Evolutionary conservation across 1,140 invertebrate genomes (phyloP), one percentile per base, ranked within the genome.

Genomic region (Drosophila ficusphila): DNA sequence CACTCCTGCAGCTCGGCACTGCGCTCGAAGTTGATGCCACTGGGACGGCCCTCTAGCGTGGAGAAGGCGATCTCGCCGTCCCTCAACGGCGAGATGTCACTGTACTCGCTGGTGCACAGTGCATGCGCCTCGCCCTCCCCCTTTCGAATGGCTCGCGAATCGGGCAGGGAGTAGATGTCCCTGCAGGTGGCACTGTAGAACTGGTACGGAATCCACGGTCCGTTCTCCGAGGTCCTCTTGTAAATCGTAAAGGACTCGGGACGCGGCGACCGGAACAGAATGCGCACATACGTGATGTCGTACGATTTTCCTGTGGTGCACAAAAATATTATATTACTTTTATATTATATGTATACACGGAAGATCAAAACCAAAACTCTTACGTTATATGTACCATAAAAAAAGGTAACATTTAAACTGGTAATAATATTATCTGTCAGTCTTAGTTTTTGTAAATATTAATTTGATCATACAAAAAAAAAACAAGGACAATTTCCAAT

Each of bases 211-310:
- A 96, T 94, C 99, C 98, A 99, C 2, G 94, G 93, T 1, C 94
- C 95, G 53, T 95, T 94, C 83, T 98, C 95, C 29, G 93, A 92
- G 4, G 94, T 95, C 56, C 96, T 94, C 90, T 99, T 99, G 91
- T 97, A 99, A 74, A 99, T 98, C 6, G 97, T 97, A 93, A 99
- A 99, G 92, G 97, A 99, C 89, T 99, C 98, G 0, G 99, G 99
- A 39, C 98, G 93, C 0, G 98, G 97, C 1, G 98, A 98, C 69
- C 97, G 95, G 92, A 99, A 99, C 65, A 97, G 94, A 12, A 99
- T 92, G 42, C 97, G 93, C 1, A 99, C 95, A 86, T 99, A 99
- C 0, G 98, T 99, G 61, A 99, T 99, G 85, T 99, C 98, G 89
- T 97, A 99, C 0, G 97, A 94, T 92, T 99, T 99, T n/a, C 95